A percentile compares a stretch with the other conserved stretches of the same genome.
phyloP scores from a whole-genome alignment of 2,113 vertebrate species.

The Junco hyemalis region DNA sequence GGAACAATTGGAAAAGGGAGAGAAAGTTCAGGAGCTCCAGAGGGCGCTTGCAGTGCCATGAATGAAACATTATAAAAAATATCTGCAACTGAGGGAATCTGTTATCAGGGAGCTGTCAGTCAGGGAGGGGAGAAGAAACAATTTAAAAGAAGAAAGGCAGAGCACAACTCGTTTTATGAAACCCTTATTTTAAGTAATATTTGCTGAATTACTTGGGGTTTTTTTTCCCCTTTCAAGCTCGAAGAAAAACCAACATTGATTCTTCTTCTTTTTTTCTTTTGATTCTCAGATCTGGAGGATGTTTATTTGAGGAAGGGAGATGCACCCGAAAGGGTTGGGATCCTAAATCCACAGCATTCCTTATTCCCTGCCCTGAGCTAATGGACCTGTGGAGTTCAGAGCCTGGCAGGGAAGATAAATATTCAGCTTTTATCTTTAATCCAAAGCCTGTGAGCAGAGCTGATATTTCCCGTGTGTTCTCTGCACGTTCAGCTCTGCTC shows the following conservation, averaged over 20 bases:
- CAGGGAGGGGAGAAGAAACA: not conserved
- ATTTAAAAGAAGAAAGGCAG: not conserved
- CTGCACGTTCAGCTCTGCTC: not conserved
- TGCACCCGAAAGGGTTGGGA: not conserved
- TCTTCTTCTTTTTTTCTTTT: not conserved
- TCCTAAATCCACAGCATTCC: not conserved
- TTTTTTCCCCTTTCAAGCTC: not conserved
- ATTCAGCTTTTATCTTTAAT: not conserved
- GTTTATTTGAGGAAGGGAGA: not conserved
- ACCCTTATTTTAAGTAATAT: constrained; percentile 27
- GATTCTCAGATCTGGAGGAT: not conserved
- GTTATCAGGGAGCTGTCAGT: constrained; percentile 59
- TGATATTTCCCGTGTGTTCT: not conserved
- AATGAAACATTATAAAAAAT: not conserved
- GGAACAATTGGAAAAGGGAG: not conserved
- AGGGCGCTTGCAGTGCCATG: not conserved
- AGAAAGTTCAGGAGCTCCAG: not conserved
- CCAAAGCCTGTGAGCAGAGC: not conserved
- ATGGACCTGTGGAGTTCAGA: not conserved
- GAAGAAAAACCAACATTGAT: not conserved
- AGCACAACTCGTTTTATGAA: not conserved
- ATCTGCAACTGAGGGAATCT: constrained; percentile 20
- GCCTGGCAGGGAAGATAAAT: not conserved
- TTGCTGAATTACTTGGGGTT: constrained; percentile 42
- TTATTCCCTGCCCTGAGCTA: not conserved